phyloP scores from a whole-genome alignment of 2,888 invertebrate genomes.

The Ethmia dodecea region DNA sequence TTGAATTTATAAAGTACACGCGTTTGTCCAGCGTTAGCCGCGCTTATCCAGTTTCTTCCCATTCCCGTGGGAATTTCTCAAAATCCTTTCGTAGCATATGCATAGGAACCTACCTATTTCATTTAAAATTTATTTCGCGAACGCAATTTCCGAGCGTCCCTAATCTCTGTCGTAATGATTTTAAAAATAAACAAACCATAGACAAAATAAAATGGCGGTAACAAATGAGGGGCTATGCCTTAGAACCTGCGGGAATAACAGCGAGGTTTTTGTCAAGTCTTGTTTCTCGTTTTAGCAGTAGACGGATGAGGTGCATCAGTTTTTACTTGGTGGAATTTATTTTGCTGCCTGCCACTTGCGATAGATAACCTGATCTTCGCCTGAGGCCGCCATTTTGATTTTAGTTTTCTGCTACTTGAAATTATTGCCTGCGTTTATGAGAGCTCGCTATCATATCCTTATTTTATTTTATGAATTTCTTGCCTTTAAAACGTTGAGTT shows the following conservation, averaged over 20 bases:
- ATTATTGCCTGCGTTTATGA: conserved; percentile 40
- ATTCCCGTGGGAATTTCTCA: too few species aligned
- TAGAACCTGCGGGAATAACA: conserved; percentile 32
- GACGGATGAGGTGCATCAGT: conserved; percentile 58
- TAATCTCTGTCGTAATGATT: not conserved
- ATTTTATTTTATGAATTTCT: conserved; percentile 1
- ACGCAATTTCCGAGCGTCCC: not conserved
- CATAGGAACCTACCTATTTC: too few species aligned
- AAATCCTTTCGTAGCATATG: too few species aligned
- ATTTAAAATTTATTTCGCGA: too few species aligned
- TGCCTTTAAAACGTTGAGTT: too few species aligned
- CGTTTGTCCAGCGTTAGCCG: too few species aligned
- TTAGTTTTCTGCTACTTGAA: conserved; percentile 61
- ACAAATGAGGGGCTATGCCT: conserved; percentile 35
- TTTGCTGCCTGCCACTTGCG: conserved; percentile 30
- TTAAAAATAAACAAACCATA: conserved; percentile 27
- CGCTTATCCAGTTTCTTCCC: too few species aligned
- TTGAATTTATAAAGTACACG: too few species aligned
- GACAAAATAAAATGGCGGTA: conserved; percentile 48
- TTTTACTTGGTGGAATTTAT: conserved; percentile 56
- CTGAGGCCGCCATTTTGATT: conserved; percentile 59
- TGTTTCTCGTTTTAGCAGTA: conserved; percentile 50
- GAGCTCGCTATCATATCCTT: not conserved
- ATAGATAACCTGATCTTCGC: conserved; percentile 52
- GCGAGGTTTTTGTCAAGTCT: conserved; percentile 38